Percentiles rank a stretch among this genome's conserved stretches.
Evolutionary conservation across 1,140 invertebrate species (phyloP).

Genomic region (Ips nitidus): DNA sequence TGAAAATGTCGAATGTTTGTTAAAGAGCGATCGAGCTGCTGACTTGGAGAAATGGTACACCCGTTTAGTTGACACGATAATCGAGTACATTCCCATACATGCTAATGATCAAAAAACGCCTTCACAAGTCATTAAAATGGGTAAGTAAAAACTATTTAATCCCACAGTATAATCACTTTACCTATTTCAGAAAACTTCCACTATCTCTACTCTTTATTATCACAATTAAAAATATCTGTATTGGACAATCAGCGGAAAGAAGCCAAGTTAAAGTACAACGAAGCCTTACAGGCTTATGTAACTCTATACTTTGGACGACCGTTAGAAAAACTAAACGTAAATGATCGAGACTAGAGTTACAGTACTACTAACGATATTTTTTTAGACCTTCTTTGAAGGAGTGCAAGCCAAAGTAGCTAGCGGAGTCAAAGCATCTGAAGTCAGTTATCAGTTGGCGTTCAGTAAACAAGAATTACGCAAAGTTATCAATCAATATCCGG

Average conservation of each 20-base stretch:
- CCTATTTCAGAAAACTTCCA: slow-evolving; percentile 87
- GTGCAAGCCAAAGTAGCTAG: slow-evolving; percentile 87
- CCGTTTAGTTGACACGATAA: slow-evolving; percentile 81
- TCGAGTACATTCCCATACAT: slow-evolving; percentile 79
- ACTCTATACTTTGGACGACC: slow-evolving; percentile 93
- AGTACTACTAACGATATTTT: not conserved
- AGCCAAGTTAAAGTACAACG: slow-evolving; percentile 87
- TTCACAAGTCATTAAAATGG: slow-evolving; percentile 91
- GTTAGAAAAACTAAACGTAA: slow-evolving; percentile 92
- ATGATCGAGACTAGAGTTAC: slow-evolving; percentile 24
- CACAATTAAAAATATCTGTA: slow-evolving; percentile 87
- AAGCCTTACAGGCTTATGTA: slow-evolving; percentile 89
- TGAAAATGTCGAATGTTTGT: slow-evolving; percentile 82
- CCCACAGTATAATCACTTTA: slow-evolving; percentile 47
- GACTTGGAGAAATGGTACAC: slow-evolving; percentile 96
- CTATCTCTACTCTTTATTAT: slow-evolving; percentile 84
- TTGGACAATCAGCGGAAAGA: slow-evolving; percentile 88
- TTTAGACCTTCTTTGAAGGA: slow-evolving; percentile 90
- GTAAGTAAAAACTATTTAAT: slow-evolving; percentile 52
- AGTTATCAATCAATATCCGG: slow-evolving; percentile 94
- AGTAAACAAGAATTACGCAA: slow-evolving; percentile 96
- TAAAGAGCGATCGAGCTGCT: slow-evolving; percentile 85
- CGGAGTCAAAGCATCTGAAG: slow-evolving; percentile 96
- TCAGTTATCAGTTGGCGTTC: slow-evolving; percentile 96
- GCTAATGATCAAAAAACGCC: slow-evolving; percentile 92